phyloP scores from a whole-genome alignment of 2,797 vertebrate species.

The Kryptolebias ocellatus region DNA sequence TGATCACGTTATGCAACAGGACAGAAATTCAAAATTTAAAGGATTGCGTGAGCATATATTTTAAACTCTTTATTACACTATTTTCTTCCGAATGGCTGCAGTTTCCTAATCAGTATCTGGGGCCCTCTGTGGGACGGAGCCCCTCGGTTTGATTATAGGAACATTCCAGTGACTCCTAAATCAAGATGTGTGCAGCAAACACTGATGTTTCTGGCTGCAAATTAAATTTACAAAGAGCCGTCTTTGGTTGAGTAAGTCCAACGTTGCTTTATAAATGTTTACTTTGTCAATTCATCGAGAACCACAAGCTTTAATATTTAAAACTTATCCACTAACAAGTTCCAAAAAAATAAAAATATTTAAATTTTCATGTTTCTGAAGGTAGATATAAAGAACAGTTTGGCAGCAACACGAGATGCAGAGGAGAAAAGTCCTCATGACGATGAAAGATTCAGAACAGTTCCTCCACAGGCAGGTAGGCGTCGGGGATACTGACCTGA shows the following conservation, averaged over 20 bases:
- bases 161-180: slow-evolving; percentile 1
- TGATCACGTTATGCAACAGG: slow-evolving; percentile 1
- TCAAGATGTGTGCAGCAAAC: slow-evolving; percentile 3
- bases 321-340: too few species aligned
- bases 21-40: slow-evolving; percentile 4
- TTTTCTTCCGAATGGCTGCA: background rate
- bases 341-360: too few species aligned
- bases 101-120: slow-evolving; percentile 16
- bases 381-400: background rate
- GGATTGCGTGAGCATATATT: background rate
- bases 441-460: too few species aligned
- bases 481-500: slow-evolving; percentile 82
- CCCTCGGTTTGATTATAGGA: background rate
- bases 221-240: background rate
- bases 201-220: background rate
- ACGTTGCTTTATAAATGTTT: too few species aligned
- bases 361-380: too few species aligned
- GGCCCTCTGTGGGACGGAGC: background rate
- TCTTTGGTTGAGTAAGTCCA: background rate
- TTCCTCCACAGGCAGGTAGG: background rate
- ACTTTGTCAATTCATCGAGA: too few species aligned
- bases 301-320: too few species aligned
- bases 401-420: too few species aligned
- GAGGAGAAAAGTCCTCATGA: background rate
- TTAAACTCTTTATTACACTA: background rate